Conservation (phyloP, 2,888 invertebrate species). For the Eilema depressum region DNA sequence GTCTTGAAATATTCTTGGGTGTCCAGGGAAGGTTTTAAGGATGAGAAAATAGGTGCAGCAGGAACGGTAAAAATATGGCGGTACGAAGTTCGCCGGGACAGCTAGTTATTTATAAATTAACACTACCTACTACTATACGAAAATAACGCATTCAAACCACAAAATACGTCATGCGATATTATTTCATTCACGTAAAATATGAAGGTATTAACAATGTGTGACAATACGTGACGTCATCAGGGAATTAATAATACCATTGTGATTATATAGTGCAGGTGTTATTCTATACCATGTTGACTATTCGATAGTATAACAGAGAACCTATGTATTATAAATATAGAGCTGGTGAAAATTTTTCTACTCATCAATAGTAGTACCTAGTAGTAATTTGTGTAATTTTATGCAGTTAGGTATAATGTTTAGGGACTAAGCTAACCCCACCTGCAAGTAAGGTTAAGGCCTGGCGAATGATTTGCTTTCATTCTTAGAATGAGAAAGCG, state of each 20-base stretch:
- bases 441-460: too few relatives aligned
- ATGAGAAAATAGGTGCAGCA: too few relatives aligned
- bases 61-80: too few relatives aligned
- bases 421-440: too few relatives aligned
- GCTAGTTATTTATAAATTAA: not conserved
- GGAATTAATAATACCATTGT: slow-evolving; percentile 13
- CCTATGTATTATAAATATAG: not conserved
- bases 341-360: not conserved
- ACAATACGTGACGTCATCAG: slow-evolving; percentile 1
- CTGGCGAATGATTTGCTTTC: too few relatives aligned
- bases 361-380: not conserved
- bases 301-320: not conserved
- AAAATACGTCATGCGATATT: not conserved
- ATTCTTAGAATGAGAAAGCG: too few relatives aligned
- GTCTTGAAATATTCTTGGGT: too few relatives aligned
- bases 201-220: not conserved
- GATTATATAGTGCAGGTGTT: not conserved
- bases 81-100: too few relatives aligned
- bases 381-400: not conserved
- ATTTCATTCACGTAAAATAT: slow-evolving; percentile 10
- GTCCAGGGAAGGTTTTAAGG: too few relatives aligned
- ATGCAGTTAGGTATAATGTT: too few relatives aligned
- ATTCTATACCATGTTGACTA: not conserved
- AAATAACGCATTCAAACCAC: slow-evolving; percentile 1
- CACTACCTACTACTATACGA: not conserved